Evolutionary conservation across 2,797 vertebrate genomes (phyloP), one percentile per base, ranked within the genome.

Genomic region (Gastrophryne carolinensis): DNA sequence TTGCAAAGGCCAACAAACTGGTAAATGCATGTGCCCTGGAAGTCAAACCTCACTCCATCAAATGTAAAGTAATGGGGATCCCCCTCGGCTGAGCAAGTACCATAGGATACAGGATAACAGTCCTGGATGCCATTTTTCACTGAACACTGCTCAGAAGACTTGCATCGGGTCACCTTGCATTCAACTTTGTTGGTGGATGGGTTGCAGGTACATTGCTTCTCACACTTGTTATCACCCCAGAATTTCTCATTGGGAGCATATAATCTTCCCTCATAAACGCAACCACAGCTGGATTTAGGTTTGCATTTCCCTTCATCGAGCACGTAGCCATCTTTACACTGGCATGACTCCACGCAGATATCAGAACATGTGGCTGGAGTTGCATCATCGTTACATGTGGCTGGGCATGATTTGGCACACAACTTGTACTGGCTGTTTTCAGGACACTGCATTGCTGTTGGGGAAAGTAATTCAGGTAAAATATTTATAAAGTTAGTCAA

Each of bases 341-440:
- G 85, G 4, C 93, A 96, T 62, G 87, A 82, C 82, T 96, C 94
- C 39, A 91, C 84, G 2, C 94, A 96, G 0, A 66, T 72, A 0
- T 30, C 79, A 2, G 72, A 29, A 75, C 94, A 96, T 3, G 39
- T 3, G 7, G 81, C 0, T 0, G 87, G 86, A 0, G 67, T 29
- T 0, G 88, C 83, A 0, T 65, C 73, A 13, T 87, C 54, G 0
- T 88, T 81, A 80, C 94, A 95, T 1, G 93, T 89, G 3, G 86
- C 68, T 0, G 91, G 93, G 58, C 94, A 96, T 1, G 89, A 84
- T 0, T 66, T 89, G 34, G 88, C 82, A 0, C 94, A 96, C 0
- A 81, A 37, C 23, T 94, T 86, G 0, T 94, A 96, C 82, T 90
- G 83, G 82, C 95, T 96, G 88, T 94, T 83, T 10, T 82, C 82